Percentiles rank a stretch among this genome's conserved stretches.
phyloP scores from a whole-genome alignment of 2,888 invertebrate species.

The Drosophila mettleri region DNA sequence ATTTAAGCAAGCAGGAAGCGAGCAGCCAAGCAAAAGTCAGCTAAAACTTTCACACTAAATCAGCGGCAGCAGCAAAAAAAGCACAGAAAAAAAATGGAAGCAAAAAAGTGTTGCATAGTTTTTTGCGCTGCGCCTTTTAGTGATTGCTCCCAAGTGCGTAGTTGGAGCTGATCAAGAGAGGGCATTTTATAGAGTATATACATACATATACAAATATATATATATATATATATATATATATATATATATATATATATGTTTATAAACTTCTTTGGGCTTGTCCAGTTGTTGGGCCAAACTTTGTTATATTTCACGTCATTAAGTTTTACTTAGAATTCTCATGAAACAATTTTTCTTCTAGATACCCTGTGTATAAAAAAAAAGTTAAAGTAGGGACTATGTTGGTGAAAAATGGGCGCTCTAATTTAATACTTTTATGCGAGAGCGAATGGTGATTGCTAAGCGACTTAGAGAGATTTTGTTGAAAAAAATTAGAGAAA shows the following conservation, averaged over 20 bases:
- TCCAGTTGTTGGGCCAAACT: slow-evolving; percentile 26
- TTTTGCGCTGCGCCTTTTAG: slow-evolving; percentile 37
- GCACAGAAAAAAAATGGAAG: slow-evolving; percentile 24
- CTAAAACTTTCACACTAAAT: slow-evolving; percentile 77
- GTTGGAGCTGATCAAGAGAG: slow-evolving; percentile 75
- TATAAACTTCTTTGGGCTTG: slow-evolving; percentile 4
- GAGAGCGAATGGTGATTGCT: too few species aligned
- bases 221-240: slow-evolving; percentile 25
- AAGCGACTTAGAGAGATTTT: too few species aligned
- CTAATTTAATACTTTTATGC: too few species aligned
- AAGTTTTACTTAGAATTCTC: slow-evolving; percentile 62
- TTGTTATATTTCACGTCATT: slow-evolving; percentile 77
- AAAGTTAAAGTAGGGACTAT: too few species aligned
- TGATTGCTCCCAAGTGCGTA: slow-evolving; percentile 78
- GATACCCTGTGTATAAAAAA: slow-evolving; percentile 15
- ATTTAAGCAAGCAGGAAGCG: slow-evolving; percentile 3
- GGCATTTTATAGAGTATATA: slow-evolving; percentile 50
- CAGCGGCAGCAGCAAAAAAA: slow-evolving; percentile 60
- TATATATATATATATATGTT: neutral
- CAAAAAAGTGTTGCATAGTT: slow-evolving; percentile 60
- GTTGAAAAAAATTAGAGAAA: too few species aligned
- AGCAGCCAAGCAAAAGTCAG: slow-evolving; percentile 29
- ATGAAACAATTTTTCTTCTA: slow-evolving; percentile 34
- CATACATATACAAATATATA: neutral
- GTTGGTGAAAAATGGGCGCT: too few species aligned